Evolutionary conservation across 2,888 invertebrate genomes (phyloP), one percentile per base, ranked within the genome.

Genomic region (Agrochola lota): DNA sequence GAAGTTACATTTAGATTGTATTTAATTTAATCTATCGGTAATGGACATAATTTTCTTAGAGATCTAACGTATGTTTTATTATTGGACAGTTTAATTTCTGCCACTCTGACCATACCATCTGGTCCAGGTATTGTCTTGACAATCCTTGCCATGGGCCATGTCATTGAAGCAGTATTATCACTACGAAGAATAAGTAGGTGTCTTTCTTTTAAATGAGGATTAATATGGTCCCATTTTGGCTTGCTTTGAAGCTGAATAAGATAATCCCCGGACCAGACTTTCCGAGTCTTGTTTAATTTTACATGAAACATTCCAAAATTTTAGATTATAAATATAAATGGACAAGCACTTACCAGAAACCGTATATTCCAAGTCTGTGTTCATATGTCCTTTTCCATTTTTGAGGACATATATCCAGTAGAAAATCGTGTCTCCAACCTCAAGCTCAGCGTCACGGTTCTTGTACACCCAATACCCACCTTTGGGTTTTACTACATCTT

Each of bases 371-470:
- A 78, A 57, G 35, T 70, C 97, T 97, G 90, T 97, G 97, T 79
- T 98, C 97, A 86, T 97, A 90, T 98, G 98, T 0, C 98, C 98
- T 43, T 98, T 91, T 0, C 98, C 97, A 83, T 97, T 95, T 90
- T 97, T 97, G 66, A 98, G 96, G 0, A 98, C 97, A 90, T 97
- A 98, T 0, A 98, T 97, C 98, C 98, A 98, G 91, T 97, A 98
- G 91, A 98, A 98, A 60, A 98, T 92, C 8, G 95, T 97, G 90
- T 98, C 98, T 0, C 98, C 98, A 0, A 95, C 87, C 85, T 97
- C 97, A 26, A 98, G 91, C 77, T 93, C 88, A 0, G 97, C 97
- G 0, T 92, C 92, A 0, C 94, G 95, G 90, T 98, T 98, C 52
- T 96, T 95, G 90, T 98, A 98, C 0, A 95, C 97, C 98, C 98